Evolutionary conservation across 2,888 invertebrate species (phyloP).

Genomic region (Cantharis nigra): DNA sequence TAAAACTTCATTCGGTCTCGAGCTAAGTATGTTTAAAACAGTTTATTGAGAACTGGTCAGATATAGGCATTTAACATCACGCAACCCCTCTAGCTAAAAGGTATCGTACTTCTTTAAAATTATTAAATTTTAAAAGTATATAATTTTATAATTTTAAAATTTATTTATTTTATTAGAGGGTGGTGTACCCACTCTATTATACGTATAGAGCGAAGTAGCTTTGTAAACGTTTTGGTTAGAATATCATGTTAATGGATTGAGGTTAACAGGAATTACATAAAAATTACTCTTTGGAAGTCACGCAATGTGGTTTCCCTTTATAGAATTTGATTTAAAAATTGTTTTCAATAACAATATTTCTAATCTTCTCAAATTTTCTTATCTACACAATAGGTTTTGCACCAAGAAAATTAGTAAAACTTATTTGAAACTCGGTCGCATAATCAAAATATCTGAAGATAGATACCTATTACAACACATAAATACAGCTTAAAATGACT

Average conservation of each 20-base stretch:
- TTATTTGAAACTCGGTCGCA: too few species aligned
- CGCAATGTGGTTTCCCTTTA: neutral
- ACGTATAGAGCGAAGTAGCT: neutral
- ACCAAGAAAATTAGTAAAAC: too few species aligned
- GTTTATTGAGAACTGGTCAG: neutral
- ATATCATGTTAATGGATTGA: neutral
- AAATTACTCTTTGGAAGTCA: neutral
- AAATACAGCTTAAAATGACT: too few species aligned
- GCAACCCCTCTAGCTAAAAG: slow-evolving; percentile 8
- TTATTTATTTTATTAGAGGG: slow-evolving; percentile 1
- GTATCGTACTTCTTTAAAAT: slow-evolving; percentile 9
- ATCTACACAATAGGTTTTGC: neutral
- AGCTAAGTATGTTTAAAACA: neutral
- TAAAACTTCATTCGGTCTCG: neutral
- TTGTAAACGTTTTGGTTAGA: neutral
- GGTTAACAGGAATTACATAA: neutral
- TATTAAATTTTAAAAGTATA: slow-evolving; percentile 10
- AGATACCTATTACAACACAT: too few species aligned
- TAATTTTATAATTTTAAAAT: slow-evolving; percentile 17
- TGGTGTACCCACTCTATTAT: neutral
- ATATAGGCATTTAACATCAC: slow-evolving; percentile 1
- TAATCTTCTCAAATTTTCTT: neutral
- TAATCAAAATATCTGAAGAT: too few species aligned
- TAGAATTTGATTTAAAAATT: neutral
- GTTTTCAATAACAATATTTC: neutral